Base-by-base conservation (phyloP, 2,113 vertebrate species). In the Erinaceus europaeus region DNA sequence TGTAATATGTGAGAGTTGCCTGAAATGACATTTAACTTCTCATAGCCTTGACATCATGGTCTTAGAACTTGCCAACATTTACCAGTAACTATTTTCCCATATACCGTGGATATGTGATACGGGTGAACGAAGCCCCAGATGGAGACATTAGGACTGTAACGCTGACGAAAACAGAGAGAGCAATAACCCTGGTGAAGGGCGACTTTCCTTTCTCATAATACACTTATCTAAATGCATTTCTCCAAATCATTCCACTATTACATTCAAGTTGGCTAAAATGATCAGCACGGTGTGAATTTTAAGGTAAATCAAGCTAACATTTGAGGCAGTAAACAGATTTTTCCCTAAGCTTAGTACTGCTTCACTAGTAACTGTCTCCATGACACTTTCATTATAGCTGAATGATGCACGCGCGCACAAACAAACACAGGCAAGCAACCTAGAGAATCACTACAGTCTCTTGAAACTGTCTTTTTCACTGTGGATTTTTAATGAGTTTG, bases 51-150 rank as follows among this genome's bases (percentile, higher is more conserved):
- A 80, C 55, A 42, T n/a, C 40, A 73, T 57, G 53, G 46, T 53
- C 78, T 50, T 72, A 89, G 62, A 88, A 73, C 73, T 85, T 80
- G 52, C 61, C 50, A 69, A 34, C 40, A 27, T 90, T 93, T 76
- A 76, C 36, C 27, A 75, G 53, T 72, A 88, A 84, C 27, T 76
- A 34, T 14, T 65, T 72, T 52, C 71, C 52, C 68, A 18, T 90
- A 10, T 9, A 71, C 55, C 34, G 25, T 23, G 36, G 50, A 50
- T 67, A 86, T 3, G 29, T 64, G 73, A 34, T 46, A 77, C 29
- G 32, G 36, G 23, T 81, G 85, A 77, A 55, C 65, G 61, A 85
- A 32, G 29, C 68, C 75, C 69, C 50, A 84, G 50, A 55, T 61
- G 9, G 72, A 88, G 42, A 84, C 17, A 55, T 1, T 17, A 27